Evolutionary conservation across 2,113 vertebrate species (phyloP).

Genomic region (Bubo bubo): DNA sequence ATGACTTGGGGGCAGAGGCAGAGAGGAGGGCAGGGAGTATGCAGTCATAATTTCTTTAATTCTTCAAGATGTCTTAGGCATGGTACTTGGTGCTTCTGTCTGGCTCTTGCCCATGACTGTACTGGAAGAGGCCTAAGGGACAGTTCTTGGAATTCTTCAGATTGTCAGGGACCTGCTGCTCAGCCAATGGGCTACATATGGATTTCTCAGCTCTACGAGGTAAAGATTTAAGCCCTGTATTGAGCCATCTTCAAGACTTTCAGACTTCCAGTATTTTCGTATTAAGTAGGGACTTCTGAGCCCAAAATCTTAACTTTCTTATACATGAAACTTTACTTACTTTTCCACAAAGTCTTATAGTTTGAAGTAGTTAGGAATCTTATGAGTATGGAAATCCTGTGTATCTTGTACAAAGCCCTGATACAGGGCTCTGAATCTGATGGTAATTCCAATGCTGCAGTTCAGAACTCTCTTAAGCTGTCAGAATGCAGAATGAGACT

Average conservation of each 20-base stretch:
- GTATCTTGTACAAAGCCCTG: not conserved
- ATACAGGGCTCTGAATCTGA: not conserved
- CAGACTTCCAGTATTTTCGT: not conserved
- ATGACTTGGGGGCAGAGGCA: conserved; percentile 38
- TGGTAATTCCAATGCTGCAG: not conserved
- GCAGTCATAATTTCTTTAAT: not conserved
- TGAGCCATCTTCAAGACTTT: not conserved
- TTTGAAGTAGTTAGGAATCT: not conserved
- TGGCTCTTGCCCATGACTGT: not conserved
- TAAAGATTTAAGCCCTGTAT: not conserved
- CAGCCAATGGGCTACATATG: not conserved
- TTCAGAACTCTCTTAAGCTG: not conserved
- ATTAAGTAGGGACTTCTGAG: not conserved
- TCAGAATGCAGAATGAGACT: not conserved
- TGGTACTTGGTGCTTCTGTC: not conserved
- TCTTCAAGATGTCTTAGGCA: not conserved
- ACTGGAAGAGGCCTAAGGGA: not conserved
- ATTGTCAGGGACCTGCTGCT: not conserved
- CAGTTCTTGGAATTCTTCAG: not conserved
- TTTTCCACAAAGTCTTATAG: not conserved
- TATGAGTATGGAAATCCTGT: not conserved
- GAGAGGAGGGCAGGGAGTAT: not conserved
- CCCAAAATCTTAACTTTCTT: not conserved
- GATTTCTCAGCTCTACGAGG: not conserved
- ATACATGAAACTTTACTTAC: not conserved